A percentile compares a stretch with the other conserved stretches of the same genome.
Evolutionary conservation across 1,140 invertebrate species (phyloP).

Genomic region (Stenopsyche tienmushanensis): DNA sequence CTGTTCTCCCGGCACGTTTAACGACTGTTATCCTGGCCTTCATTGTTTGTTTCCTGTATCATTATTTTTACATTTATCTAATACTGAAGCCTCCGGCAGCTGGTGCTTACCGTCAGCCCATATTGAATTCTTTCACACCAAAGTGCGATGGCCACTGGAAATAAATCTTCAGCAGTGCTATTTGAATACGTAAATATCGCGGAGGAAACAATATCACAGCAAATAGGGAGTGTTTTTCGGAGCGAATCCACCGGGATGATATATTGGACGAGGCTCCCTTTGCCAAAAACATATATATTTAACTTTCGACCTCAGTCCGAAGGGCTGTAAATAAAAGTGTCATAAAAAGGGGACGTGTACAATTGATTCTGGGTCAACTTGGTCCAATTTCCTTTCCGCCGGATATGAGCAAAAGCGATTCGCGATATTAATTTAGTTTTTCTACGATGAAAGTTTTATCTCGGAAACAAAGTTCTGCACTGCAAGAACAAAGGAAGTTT

Average conservation of each 20-base stretch:
- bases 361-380: neutral
- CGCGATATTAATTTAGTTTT: too few relatives aligned
- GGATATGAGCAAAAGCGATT: too few relatives aligned
- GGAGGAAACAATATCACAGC: neutral
- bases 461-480: too few relatives aligned
- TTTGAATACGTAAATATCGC: constrained; percentile 19
- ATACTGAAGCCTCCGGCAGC: constrained; percentile 12
- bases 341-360: neutral
- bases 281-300: neutral
- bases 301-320: neutral
- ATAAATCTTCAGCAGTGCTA: constrained; percentile 22
- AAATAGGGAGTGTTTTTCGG: neutral
- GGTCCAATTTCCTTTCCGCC: neutral
- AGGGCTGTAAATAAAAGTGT: neutral
- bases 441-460: too few relatives aligned
- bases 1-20: too few relatives aligned
- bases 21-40: neutral
- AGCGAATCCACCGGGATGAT: neutral
- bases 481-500: too few relatives aligned
- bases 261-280: neutral
- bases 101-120: neutral
- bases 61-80: constrained; percentile 30
- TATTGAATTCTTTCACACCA: constrained; percentile 24
- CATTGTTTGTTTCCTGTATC: neutral
- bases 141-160: constrained; percentile 13